Conservation (phyloP, 64 coral and sea anemone genomes). For the Actinia equina region DNA sequence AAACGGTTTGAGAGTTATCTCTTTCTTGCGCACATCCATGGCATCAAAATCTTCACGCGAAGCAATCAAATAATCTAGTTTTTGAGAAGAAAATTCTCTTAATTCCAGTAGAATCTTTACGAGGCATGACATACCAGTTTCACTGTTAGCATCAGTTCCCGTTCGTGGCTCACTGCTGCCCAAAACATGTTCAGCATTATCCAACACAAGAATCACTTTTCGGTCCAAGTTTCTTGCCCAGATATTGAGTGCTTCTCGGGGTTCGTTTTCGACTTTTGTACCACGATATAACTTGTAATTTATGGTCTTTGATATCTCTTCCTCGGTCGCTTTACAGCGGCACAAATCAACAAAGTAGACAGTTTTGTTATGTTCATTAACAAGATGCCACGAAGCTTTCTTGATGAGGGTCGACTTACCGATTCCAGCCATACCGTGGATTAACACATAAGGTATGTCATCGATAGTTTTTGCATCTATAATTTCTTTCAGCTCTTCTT, state of each 20-base stretch:
- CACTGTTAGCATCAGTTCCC: not conserved
- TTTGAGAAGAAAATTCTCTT: slow-evolving; percentile 17
- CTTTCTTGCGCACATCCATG: not conserved
- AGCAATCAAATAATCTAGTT: slow-evolving; percentile 25
- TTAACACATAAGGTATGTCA: not conserved
- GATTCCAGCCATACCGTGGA: not conserved
- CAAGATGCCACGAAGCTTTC: not conserved
- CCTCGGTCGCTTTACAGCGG: not conserved
- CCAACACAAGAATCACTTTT: slow-evolving; percentile 34
- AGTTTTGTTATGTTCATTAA: not conserved
- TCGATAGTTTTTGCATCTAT: not conserved
- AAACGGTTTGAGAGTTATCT: not conserved
- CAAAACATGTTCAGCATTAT: slow-evolving; percentile 34
- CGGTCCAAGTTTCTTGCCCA: slow-evolving; percentile 18
- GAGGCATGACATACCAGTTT: not conserved
- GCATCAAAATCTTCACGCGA: slow-evolving; percentile 9
- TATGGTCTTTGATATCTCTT: not conserved
- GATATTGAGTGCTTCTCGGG: slow-evolving; percentile 10
- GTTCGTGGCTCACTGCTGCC: not conserved
- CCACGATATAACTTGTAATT: not conserved
- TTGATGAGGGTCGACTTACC: slow-evolving; percentile 1
- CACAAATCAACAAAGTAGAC: not conserved
- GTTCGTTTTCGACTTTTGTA: not conserved
- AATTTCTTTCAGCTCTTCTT: not conserved
- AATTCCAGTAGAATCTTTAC: slow-evolving; percentile 24